These are phyloP conservation scores for Dinocampus coccinellae DNA, from an alignment of 2,888 invertebrate genomes.

Conservation along the genomic window DNA sequence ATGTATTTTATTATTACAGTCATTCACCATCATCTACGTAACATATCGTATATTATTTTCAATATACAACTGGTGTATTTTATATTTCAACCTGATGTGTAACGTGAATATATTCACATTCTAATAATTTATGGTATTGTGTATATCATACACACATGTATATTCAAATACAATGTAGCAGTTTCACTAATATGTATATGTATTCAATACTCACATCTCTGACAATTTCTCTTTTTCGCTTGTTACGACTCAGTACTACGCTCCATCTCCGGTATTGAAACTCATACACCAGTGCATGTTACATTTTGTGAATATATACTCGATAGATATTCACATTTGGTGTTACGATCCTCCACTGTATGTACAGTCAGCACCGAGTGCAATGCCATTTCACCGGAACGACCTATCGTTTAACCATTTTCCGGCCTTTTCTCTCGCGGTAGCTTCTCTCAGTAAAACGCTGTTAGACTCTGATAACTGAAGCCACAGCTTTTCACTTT, in stretches of 20 bases:
- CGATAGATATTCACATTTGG: conserved; percentile 54
- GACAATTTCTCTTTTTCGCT: conserved; percentile 9
- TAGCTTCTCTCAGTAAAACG: conserved; percentile 7
- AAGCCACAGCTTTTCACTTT: conserved; percentile 8
- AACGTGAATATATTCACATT: conserved; percentile 45
- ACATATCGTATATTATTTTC: not conserved
- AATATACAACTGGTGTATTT: conserved; percentile 1
- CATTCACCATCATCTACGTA: not conserved
- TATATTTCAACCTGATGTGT: conserved; percentile 6
- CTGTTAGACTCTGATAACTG: conserved; percentile 22
- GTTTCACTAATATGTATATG: not conserved
- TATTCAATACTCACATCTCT: conserved; percentile 44
- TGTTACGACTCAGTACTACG: not conserved
- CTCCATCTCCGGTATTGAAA: conserved; percentile 5
- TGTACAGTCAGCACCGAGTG: conserved; percentile 42
- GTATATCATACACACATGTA: conserved; percentile 43
- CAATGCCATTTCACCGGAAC: conserved; percentile 49
- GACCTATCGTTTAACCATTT: conserved; percentile 46
- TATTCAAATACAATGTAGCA: conserved; percentile 41
- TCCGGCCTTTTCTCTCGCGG: conserved; percentile 32
- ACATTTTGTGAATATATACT: conserved; percentile 45
- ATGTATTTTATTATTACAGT: not conserved
- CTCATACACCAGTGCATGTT: not conserved
- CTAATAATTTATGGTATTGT: conserved; percentile 53
- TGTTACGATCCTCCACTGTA: conserved; percentile 40